Evolutionary conservation across 2,797 vertebrate genomes (phyloP).

Genomic region (Bradypus variegatus): DNA sequence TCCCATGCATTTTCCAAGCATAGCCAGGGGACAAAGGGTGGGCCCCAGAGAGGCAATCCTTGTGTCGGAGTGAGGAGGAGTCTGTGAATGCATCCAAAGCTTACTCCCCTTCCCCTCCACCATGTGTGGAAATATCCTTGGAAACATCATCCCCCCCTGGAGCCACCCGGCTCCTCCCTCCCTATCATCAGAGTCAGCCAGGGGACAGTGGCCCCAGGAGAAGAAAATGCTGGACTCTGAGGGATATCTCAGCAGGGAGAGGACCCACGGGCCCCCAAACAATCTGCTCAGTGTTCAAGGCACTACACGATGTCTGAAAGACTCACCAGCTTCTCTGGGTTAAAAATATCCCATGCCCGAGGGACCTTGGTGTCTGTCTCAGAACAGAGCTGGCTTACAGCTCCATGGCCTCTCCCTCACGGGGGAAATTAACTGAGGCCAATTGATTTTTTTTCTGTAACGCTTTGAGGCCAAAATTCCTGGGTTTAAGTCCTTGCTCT

Average conservation of each 20-base stretch:
- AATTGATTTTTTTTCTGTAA: not conserved
- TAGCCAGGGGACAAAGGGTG: not conserved
- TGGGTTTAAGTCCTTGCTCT: not conserved
- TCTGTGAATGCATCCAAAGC: not conserved
- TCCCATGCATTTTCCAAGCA: not conserved
- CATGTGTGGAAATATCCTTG: not conserved
- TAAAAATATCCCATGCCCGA: slow-evolving; percentile 32
- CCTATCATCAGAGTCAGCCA: not conserved
- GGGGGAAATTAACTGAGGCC: not conserved
- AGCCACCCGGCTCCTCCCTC: not conserved
- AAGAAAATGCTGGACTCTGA: not conserved
- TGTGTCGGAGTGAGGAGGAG: not conserved
- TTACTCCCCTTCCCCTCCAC: not conserved
- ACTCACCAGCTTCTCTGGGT: slow-evolving; percentile 8
- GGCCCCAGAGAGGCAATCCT: not conserved
- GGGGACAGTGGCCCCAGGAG: not conserved
- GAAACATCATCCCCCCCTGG: not conserved
- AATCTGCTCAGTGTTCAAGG: slow-evolving; percentile 39
- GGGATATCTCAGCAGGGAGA: not conserved
- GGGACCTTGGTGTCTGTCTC: not conserved
- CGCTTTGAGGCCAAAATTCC: not conserved
- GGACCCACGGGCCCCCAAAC: not conserved
- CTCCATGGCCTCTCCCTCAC: not conserved
- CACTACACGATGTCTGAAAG: slow-evolving; percentile 37
- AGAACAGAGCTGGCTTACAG: slow-evolving; percentile 31